Evolutionary conservation across 92 coral and sea anemone genomes (phyloP).

Genomic region (Pocillopora meandrina): DNA sequence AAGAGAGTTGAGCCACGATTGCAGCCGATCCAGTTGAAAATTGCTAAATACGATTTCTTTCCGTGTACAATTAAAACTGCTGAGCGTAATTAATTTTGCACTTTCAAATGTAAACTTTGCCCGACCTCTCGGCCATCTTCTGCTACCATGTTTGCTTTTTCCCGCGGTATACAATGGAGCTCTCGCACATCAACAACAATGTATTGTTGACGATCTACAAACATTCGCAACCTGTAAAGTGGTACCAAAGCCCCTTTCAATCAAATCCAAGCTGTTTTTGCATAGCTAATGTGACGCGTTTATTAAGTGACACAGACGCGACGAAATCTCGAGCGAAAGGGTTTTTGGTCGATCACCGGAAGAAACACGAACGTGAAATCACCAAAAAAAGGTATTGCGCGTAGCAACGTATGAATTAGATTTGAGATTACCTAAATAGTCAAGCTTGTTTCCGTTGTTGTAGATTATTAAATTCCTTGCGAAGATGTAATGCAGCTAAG

Average conservation of each 20-base stretch:
- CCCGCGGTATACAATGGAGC: conserved; percentile 43
- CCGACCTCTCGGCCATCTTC: conserved; percentile 35
- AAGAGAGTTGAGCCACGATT: neutral
- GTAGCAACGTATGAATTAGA: neutral
- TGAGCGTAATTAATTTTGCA: conserved; percentile 51
- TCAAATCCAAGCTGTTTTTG: conserved; percentile 41
- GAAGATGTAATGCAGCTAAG: conserved; percentile 36
- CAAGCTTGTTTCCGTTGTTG: conserved; percentile 4
- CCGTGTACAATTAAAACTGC: conserved; percentile 36
- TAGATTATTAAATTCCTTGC: conserved; percentile 36
- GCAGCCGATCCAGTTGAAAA: conserved; percentile 23
- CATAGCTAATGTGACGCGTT: conserved; percentile 42
- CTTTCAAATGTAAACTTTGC: conserved; percentile 48
- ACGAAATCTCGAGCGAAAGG: neutral
- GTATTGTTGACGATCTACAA: conserved; percentile 52
- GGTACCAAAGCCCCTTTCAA: conserved; percentile 37
- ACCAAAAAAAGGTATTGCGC: neutral
- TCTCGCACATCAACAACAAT: conserved; percentile 44
- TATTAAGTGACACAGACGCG: conserved; percentile 26
- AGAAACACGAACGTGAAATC: neutral
- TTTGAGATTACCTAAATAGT: too few relatives aligned
- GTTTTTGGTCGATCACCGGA: neutral
- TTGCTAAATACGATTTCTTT: conserved; percentile 33
- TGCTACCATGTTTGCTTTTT: conserved; percentile 27
- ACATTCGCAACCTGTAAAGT: conserved; percentile 39